phyloP scores from a whole-genome alignment of 1,140 invertebrate genomes.

The Drosophila murphyi region DNA sequence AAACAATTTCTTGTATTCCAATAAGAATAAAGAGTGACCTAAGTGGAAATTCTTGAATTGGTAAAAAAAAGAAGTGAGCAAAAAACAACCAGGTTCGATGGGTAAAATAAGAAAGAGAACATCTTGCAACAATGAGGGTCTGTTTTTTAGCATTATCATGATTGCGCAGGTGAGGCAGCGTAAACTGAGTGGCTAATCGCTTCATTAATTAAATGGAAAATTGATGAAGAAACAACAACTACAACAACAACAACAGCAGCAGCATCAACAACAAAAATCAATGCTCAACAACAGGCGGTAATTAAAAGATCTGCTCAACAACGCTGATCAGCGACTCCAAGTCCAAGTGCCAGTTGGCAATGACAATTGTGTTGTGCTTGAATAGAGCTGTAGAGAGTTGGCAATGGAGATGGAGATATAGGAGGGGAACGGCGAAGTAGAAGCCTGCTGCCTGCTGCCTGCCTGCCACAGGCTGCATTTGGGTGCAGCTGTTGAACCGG shows the following conservation, averaged over 20 bases:
- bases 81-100: neutral
- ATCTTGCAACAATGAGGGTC: constrained; percentile 9
- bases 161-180: constrained; percentile 25
- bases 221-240: neutral
- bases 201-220: constrained; percentile 45
- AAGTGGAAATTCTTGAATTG: too few species aligned
- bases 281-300: constrained; percentile 12
- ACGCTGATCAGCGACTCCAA: constrained; percentile 5
- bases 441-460: neutral
- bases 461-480: constrained; percentile 43
- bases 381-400: constrained; percentile 4
- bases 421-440: neutral
- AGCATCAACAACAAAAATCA: neutral
- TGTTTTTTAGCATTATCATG: neutral
- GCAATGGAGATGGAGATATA: neutral
- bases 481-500: constrained; percentile 78
- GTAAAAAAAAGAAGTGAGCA: too few species aligned
- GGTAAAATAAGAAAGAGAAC: constrained; percentile 1
- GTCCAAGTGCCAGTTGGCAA: constrained; percentile 25
- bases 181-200: constrained; percentile 39
- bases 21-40: too few species aligned
- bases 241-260: neutral
- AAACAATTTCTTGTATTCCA: too few species aligned
- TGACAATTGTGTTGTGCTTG: constrained; percentile 65
- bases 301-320: constrained; percentile 39